phyloP scores from a whole-genome alignment of 37 sponge, comb jelly and placozoan species.

The Diacarnus erythraeanus region DNA sequence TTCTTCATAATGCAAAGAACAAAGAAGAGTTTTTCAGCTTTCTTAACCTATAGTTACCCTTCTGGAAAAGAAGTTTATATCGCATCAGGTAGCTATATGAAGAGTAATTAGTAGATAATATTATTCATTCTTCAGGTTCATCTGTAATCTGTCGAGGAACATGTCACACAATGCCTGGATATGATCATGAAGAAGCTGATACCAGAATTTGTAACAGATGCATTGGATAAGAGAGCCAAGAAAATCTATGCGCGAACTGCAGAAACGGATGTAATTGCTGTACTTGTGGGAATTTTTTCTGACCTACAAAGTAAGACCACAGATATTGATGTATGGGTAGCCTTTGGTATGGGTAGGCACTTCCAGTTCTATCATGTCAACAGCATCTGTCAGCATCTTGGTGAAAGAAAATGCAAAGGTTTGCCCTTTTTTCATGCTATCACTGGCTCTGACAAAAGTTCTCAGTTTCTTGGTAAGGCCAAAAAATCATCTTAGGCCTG shows the following conservation, averaged over 20 bases:
- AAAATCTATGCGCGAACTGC: not conserved
- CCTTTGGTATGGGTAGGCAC: not conserved
- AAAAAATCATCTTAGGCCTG: not conserved
- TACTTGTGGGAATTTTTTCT: too few species aligned
- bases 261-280: constrained; percentile 9
- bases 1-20: not conserved
- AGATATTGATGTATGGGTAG: too few species aligned
- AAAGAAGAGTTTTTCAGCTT: not conserved
- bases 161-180: not conserved
- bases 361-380: too few species aligned
- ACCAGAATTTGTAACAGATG: not conserved
- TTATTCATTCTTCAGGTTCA: not conserved
- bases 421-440: not conserved
- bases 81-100: not conserved
- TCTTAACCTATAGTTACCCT: not conserved
- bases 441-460: too few species aligned
- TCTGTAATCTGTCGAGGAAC: not conserved
- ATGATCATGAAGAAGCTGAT: constrained; percentile 18
- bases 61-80: not conserved
- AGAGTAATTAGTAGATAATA: too few species aligned
- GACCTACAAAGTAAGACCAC: too few species aligned
- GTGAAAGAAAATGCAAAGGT: too few species aligned
- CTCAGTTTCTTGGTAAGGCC: not conserved
- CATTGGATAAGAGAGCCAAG: not conserved
- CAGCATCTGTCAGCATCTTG: not conserved